Conservation (phyloP, 2,888 invertebrate species). For the Watsonalla cultraria region DNA sequence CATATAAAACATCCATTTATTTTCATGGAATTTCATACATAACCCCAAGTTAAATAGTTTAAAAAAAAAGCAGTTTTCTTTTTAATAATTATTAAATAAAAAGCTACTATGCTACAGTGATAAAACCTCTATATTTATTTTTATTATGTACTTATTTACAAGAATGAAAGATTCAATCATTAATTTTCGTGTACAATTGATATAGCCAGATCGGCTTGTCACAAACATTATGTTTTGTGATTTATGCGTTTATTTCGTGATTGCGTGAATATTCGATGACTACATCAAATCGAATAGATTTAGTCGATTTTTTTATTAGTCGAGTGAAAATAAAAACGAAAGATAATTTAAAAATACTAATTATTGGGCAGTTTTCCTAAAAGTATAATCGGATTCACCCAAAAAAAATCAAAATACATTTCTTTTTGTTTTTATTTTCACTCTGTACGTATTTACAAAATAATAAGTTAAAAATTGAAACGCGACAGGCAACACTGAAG, state of each 20-base stretch:
- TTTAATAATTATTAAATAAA: constrained; percentile 14
- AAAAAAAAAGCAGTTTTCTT: constrained; percentile 5
- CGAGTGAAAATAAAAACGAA: background rate
- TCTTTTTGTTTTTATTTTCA: background rate
- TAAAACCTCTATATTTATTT: constrained; percentile 28
- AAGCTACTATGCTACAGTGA: constrained; percentile 47
- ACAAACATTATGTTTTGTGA: constrained; percentile 13
- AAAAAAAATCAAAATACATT: background rate
- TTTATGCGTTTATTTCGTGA: constrained; percentile 7
- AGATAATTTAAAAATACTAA: background rate
- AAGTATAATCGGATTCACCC: background rate
- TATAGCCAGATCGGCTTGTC: constrained; percentile 4
- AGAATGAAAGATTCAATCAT: constrained; percentile 20
- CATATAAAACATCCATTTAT: constrained; percentile 13
- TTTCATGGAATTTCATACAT: constrained; percentile 36
- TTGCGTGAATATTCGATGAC: constrained; percentile 1
- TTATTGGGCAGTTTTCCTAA: background rate
- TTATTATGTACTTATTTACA: constrained; percentile 59
- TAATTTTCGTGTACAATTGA: constrained; percentile 5
- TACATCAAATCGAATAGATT: background rate
- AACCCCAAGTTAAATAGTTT: constrained; percentile 30
- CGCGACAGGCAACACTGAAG: no score
- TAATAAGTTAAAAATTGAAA: no score
- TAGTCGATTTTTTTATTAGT: background rate
- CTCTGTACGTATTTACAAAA: background rate